Conservation (phyloP, 2,113 vertebrate genomes). For the Tenrec ecaudatus region DNA sequence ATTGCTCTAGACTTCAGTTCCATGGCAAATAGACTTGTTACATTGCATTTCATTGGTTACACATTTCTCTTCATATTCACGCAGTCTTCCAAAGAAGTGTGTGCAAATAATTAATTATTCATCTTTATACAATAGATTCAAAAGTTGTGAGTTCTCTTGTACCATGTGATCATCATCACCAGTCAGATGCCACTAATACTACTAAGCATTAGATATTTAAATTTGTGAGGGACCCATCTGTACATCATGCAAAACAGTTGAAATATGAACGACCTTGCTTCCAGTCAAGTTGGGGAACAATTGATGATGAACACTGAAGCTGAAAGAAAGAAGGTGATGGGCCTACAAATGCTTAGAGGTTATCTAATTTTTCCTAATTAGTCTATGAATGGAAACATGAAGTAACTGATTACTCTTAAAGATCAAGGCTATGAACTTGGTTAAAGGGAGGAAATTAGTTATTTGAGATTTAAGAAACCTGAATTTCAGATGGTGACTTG, state of each 20-base stretch:
- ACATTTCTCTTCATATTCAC: background rate
- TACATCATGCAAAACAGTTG: background rate
- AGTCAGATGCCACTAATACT: background rate
- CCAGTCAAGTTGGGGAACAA: conserved; percentile 2
- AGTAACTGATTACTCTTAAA: conserved; percentile 57
- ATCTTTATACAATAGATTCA: background rate
- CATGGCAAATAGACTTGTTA: background rate
- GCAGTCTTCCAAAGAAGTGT: background rate
- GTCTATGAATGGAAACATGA: conserved; percentile 58
- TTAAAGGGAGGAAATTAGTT: conserved; percentile 10
- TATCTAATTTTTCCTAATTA: conserved; percentile 59
- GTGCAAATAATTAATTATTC: background rate
- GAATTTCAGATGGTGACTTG: conserved; percentile 54
- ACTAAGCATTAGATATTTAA: background rate
- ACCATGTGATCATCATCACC: background rate
- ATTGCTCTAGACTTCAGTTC: background rate
- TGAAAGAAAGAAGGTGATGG: background rate
- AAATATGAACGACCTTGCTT: background rate
- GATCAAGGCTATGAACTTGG: background rate
- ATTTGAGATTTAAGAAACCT: conserved; percentile 61
- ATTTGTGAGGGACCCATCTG: background rate
- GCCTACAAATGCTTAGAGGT: conserved; percentile 28
- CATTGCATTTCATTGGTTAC: background rate
- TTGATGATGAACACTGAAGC: background rate
- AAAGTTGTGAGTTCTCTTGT: background rate